These are phyloP conservation scores for Pseudanteris insignis DNA, from an alignment of 2,888 invertebrate species.

Conservation along the genomic window DNA sequence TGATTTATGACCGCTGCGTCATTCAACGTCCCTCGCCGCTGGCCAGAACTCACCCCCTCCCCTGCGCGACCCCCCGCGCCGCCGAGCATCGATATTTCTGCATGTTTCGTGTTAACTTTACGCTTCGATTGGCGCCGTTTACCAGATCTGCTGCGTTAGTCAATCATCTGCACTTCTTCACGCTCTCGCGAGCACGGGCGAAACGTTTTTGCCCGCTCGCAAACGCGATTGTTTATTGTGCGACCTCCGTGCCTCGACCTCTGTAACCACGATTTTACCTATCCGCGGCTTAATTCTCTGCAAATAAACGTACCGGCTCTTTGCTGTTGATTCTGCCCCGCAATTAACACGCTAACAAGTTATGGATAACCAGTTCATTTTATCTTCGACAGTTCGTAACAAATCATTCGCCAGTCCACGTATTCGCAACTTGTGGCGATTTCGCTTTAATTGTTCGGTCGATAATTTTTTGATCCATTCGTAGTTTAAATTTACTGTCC, in stretches of 20 bases:
- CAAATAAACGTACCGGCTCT: no score
- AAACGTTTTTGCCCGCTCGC: conserved; percentile 21
- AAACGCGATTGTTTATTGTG: conserved; percentile 15
- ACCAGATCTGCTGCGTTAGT: conserved; percentile 33
- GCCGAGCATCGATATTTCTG: conserved; percentile 31
- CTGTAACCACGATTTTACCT: conserved; percentile 5
- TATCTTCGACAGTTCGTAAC: no score
- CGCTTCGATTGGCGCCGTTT: conserved; percentile 38
- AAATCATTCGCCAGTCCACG: no score
- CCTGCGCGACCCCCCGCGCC: conserved; percentile 28
- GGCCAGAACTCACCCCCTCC: conserved; percentile 27
- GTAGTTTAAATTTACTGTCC: no score
- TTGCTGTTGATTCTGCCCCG: no score
- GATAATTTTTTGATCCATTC: no score
- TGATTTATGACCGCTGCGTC: conserved; percentile 46
- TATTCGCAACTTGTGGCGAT: no score
- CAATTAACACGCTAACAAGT: no score
- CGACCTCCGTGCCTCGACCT: conserved; percentile 1
- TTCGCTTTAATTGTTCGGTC: no score
- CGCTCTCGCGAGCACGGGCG: conserved; percentile 25
- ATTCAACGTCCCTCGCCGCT: conserved; percentile 38
- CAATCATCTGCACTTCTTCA: conserved; percentile 30
- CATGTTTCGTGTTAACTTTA: conserved; percentile 41
- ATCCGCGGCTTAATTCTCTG: no score
- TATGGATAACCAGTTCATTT: no score